Base-by-base conservation (phyloP, 1,140 invertebrate species). In the Drosophila pachea region DNA sequence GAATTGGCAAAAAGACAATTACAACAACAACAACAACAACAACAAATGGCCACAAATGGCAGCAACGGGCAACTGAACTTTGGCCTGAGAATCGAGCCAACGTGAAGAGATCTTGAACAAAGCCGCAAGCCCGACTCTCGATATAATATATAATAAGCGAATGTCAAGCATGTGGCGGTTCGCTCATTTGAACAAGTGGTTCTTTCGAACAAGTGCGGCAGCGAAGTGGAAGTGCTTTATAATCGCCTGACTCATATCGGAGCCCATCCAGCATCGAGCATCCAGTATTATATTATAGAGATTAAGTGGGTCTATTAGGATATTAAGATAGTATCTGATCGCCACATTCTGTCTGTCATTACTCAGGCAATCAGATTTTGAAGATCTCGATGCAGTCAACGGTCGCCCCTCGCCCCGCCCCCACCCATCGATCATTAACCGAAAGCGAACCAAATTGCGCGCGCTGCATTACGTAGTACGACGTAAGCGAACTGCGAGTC, bases 21-120 rank as follows among this genome's bases (percentile, higher is more conserved):
- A 42, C 14, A 48, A 59, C 7, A 53, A 32, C 33, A 49, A 50
- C 11, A 40, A 40, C 68, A 35, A 45, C 11, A 64, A 55, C 4
- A 58, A 36, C 36, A 40, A 35, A 36, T 47, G 74, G 61, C 9
- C 14, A 48, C 42, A 42, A 22, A 22, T 22, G 22, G 22, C 22
- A 22, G 3, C 22, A 22, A 22, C 22, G 22, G 22, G 22, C 63
- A 66, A 61, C 50, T 71, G 68, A 71, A 71, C 68, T 71, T 71
- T 71, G 63, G 16, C 55, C 54, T 36, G 61, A 61, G 40, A 14
- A 43, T 7, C 6, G 7, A 16, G 12, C 14, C 32, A 48, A 67
- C 31, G 31, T 8, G 35, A 9, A 62, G 33, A 64, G 14, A 63
- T 63, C 60, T 63, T 43, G 49, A 63, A 63, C 49, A 54, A 63